Base-by-base conservation (phyloP, 2,888 invertebrate genomes). In the Auanema sp. region DNA sequence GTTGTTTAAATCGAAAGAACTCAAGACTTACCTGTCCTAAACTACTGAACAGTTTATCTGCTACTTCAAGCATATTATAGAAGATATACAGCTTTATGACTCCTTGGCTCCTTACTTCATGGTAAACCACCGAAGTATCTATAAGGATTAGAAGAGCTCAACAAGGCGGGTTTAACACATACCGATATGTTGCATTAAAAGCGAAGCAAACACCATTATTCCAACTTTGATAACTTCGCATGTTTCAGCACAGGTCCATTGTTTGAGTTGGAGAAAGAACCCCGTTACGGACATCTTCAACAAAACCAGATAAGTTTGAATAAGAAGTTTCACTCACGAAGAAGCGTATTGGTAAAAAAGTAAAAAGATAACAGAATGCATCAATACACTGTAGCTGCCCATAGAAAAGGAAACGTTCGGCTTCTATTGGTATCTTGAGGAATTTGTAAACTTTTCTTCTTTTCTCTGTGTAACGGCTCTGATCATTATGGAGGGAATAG, bases 71-170 rank as follows among this genome's bases (percentile, higher is more conserved):
- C 95, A 98, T 98, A 85, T 99, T 99, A 85, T 93, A 99, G 87
- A 98, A 96, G 84, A 99, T 95, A 84, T 99, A 99, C 74, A 99
- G 87, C 84, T 99, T 99, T 85, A 99, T 97, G 69, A 97, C 94
- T 73, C 96, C 95, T 84, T 99, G 98, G 80, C 95, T 95, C 2
- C 81, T 69, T 1, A 80, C 80, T 65, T 79, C 65, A 62, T 77
- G 77, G 54, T 76, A 79, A 10, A 79, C 57, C 16, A 71, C 67
- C 16, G 71, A 72, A 1, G 72, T 66, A 65, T 71, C 68, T 69
- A 58, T 40, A 66, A 52, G 49, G 12, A 16, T 23, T 24, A 25
- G 25, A 14, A 11, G 42, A 21, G 33, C 44, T 11, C 54, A 41
- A 25, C 53, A 12, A 16, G 92, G 76, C 95, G n/a, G n/a, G n/a